phyloP scores from a whole-genome alignment of 2,888 invertebrate species.

The Folsomia candida region DNA sequence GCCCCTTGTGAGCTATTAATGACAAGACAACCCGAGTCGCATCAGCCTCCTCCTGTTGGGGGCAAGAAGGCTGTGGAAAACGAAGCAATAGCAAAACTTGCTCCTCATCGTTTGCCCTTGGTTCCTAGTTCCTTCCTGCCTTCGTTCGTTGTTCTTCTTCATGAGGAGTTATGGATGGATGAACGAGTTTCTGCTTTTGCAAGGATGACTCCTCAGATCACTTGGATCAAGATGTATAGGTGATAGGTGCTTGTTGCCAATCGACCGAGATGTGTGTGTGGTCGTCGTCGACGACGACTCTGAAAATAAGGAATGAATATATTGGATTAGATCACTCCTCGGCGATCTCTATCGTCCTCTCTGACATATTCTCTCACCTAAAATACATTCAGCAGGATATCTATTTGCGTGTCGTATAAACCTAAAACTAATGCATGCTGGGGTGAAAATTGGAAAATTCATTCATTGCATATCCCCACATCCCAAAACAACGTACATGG shows the following conservation, averaged over 20 bases:
- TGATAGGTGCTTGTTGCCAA: background rate
- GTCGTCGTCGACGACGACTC: too few relatives aligned
- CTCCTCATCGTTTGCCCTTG: background rate
- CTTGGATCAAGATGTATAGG: background rate
- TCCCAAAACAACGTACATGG: too few relatives aligned
- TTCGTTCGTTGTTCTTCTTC: background rate
- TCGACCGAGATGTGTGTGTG: background rate
- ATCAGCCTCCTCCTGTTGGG: background rate
- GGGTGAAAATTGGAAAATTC: too few relatives aligned
- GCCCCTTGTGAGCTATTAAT: conserved; percentile 50
- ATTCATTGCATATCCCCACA: too few relatives aligned
- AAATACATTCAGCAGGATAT: background rate
- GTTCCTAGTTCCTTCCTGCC: too few relatives aligned
- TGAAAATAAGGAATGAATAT: conserved; percentile 4
- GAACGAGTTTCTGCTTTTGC: background rate
- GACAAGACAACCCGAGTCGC: conserved; percentile 24
- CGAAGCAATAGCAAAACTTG: background rate
- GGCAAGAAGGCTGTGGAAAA: conserved; percentile 2
- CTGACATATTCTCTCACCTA: conserved; percentile 1
- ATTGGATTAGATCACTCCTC: background rate
- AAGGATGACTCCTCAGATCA: background rate
- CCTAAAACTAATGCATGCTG: too few relatives aligned
- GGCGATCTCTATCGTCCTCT: background rate
- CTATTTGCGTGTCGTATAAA: background rate
- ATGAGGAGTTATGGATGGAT: conserved; percentile 2